Conservation (phyloP, 2,888 invertebrate genomes). For the Agonopterix subpropinquella region DNA sequence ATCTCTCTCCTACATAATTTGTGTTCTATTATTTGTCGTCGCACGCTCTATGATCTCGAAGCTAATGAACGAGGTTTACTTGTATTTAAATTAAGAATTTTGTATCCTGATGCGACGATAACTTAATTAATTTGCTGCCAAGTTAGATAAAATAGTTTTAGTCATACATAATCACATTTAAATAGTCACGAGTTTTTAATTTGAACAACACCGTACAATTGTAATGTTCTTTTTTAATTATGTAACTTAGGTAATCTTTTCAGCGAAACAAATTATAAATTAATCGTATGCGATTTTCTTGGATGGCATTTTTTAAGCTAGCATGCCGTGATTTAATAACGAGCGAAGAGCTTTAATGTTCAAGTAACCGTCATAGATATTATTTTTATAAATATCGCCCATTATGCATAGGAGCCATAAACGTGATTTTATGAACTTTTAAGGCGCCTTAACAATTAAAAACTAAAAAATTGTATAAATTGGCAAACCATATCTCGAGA, state of each 20-base stretch:
- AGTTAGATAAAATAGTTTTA: constrained; percentile 15
- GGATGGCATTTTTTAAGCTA: constrained; percentile 19
- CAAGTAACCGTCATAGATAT: background rate
- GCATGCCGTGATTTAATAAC: constrained; percentile 10
- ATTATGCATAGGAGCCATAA: no score
- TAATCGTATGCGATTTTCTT: constrained; percentile 2
- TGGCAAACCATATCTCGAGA: no score
- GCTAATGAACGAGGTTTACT: constrained; percentile 20
- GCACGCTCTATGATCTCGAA: constrained; percentile 37
- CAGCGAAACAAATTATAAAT: constrained; percentile 1
- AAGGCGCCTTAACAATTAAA: no score
- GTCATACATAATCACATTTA: constrained; percentile 40
- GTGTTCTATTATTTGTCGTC: constrained; percentile 30
- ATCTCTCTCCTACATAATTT: constrained; percentile 27
- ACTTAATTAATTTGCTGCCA: constrained; percentile 38
- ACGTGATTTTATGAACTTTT: no score
- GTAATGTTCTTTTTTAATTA: constrained; percentile 16
- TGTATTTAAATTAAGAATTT: constrained; percentile 19
- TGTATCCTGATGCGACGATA: constrained; percentile 29
- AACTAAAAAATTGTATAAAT: no score
- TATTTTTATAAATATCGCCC: no score
- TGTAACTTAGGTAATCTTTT: constrained; percentile 7
- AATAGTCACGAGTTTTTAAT: constrained; percentile 18
- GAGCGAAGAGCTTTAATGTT: constrained; percentile 28
- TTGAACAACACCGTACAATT: constrained; percentile 19